Evolutionary conservation across 2,113 vertebrate species (phyloP).

Genomic region (Spermophilus dauricus): DNA sequence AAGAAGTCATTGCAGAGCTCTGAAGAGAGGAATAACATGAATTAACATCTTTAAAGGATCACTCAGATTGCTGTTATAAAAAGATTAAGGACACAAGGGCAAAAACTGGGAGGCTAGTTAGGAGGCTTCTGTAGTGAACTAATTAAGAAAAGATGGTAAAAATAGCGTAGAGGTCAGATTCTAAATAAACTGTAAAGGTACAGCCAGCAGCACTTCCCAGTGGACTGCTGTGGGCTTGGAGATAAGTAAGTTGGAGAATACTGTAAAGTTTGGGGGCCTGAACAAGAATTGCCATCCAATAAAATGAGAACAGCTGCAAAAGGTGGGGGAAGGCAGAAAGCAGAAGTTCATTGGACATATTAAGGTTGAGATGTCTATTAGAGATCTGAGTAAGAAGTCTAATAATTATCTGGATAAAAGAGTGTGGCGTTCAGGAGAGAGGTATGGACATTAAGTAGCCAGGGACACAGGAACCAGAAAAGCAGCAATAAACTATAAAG

Average conservation of each 20-base stretch:
- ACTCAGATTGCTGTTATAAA: not conserved
- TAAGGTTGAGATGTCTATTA: not conserved
- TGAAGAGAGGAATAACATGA: not conserved
- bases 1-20: not conserved
- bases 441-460: not conserved
- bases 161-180: not conserved
- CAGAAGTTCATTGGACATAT: not conserved
- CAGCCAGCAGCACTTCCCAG: not conserved
- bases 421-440: not conserved
- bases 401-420: not conserved
- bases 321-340: not conserved
- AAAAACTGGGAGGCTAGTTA: not conserved
- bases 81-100: not conserved
- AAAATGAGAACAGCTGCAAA: not conserved
- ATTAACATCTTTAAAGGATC: conserved; percentile 22
- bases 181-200: conserved; percentile 20
- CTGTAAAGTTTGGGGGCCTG: not conserved
- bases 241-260: not conserved
- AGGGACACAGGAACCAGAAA: not conserved
- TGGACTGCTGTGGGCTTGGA: not conserved
- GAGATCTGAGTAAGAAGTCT: not conserved
- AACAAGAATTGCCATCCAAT: not conserved
- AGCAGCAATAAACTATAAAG: not conserved
- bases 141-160: not conserved
- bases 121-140: not conserved